A percentile compares a stretch with the other conserved stretches of the same genome.
Evolutionary conservation across 2,113 vertebrate species (phyloP).

Genomic region (Diadophis punctatus): DNA sequence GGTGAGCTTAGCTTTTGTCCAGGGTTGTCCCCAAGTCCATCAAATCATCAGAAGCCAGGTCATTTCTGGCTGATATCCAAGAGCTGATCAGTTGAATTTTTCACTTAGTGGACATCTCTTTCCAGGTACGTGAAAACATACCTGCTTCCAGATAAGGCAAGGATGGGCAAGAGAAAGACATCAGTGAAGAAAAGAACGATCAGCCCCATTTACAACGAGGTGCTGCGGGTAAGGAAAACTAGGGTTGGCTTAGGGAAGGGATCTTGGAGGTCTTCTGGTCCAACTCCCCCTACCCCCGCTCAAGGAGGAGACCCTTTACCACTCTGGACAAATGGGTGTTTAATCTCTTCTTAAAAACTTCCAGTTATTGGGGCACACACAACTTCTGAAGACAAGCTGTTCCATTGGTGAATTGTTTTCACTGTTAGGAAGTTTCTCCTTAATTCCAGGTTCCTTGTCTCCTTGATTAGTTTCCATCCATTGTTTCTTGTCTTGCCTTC

Average conservation of each 20-base stretch:
- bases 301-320: not conserved
- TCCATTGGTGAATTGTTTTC: not conserved
- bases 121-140: slow-evolving; percentile 71
- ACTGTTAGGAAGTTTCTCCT: not conserved
- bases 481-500: not conserved
- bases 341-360: not conserved
- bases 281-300: not conserved
- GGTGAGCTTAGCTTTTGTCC: not conserved
- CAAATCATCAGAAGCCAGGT: not conserved
- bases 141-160: slow-evolving; percentile 70
- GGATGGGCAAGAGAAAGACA: slow-evolving; percentile 72
- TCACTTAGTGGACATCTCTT: slow-evolving; percentile 8
- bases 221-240: slow-evolving; percentile 56
- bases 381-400: not conserved
- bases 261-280: not conserved
- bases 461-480: not conserved
- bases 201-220: slow-evolving; percentile 69
- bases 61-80: not conserved
- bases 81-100: fast-evolving
- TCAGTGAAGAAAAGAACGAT: slow-evolving; percentile 69
- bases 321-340: not conserved
- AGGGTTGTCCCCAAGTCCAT: not conserved
- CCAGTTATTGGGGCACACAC: not conserved
- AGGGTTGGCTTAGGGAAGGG: not conserved
- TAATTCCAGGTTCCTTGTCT: not conserved